Conservation (phyloP, 1,140 invertebrate genomes). For the Halictus rubicundus region DNA sequence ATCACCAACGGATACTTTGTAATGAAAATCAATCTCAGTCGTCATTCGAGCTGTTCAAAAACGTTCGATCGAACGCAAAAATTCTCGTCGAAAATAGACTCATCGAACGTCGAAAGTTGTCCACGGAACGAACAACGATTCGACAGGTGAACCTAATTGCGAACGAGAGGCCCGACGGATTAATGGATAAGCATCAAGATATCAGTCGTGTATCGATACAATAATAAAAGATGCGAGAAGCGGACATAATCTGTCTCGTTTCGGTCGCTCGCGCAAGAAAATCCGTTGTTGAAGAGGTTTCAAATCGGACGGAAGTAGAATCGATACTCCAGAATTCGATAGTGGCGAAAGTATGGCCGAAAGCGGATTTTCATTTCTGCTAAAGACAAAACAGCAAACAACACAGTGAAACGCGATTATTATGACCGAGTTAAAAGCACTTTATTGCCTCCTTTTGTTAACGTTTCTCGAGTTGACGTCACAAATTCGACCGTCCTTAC, state of each 20-base stretch:
- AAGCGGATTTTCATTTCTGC: slow-evolving; percentile 69
- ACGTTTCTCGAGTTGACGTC: slow-evolving; percentile 73
- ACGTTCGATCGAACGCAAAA: background rate
- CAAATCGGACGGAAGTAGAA: slow-evolving; percentile 51
- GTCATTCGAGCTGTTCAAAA: background rate
- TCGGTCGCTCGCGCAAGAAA: slow-evolving; percentile 15
- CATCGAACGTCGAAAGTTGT: background rate
- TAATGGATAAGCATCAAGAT: background rate
- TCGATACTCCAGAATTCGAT: slow-evolving; percentile 63
- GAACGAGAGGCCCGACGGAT: background rate
- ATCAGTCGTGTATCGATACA: slow-evolving; percentile 8
- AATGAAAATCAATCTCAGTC: background rate
- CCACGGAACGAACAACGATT: background rate
- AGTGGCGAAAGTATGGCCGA: slow-evolving; percentile 68
- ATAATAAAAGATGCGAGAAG: slow-evolving; percentile 25
- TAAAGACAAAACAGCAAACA: slow-evolving; percentile 65
- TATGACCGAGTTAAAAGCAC: slow-evolving; percentile 77
- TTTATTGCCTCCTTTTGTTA: slow-evolving; percentile 75
- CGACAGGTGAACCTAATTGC: too few species aligned
- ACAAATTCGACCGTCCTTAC: slow-evolving; percentile 76
- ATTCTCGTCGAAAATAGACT: background rate
- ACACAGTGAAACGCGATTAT: slow-evolving; percentile 66
- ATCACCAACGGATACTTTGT: background rate
- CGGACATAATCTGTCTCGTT: slow-evolving; percentile 24
- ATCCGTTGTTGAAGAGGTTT: slow-evolving; percentile 33